A percentile compares a stretch with the other conserved stretches of the same genome.
Evolutionary conservation across 2,888 invertebrate genomes (phyloP).

Genomic region (Strigamia transsilvanica): DNA sequence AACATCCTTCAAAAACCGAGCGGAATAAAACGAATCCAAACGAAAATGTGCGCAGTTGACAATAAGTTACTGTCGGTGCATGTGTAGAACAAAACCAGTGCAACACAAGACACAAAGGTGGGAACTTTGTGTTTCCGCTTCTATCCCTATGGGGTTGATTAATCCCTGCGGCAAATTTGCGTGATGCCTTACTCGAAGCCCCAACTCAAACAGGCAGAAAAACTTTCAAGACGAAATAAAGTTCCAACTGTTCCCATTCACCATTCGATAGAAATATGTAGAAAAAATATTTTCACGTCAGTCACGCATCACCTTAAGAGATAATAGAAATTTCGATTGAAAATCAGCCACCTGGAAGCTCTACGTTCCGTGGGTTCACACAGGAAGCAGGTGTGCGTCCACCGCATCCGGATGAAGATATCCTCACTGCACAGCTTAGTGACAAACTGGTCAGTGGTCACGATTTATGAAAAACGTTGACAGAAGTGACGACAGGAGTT

Average conservation of each 20-base stretch:
- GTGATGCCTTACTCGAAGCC: background rate
- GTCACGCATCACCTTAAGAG: slow-evolving; percentile 16
- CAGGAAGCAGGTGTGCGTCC: slow-evolving; percentile 28
- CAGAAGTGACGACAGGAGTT: no score
- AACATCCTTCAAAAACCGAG: background rate
- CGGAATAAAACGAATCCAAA: background rate
- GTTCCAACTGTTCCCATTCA: background rate
- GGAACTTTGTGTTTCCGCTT: slow-evolving; percentile 10
- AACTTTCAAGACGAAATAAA: no score
- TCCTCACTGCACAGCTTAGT: background rate
- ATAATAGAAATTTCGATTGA: slow-evolving; percentile 18
- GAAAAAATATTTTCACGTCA: background rate
- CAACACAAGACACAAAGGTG: slow-evolving; percentile 36
- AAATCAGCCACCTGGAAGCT: slow-evolving; percentile 32
- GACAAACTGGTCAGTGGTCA: background rate
- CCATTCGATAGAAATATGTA: background rate
- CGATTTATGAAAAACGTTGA: background rate
- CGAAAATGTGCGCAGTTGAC: background rate
- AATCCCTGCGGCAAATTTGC: background rate
- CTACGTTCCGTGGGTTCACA: background rate
- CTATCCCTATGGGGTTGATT: slow-evolving; percentile 28
- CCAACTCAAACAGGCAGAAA: background rate
- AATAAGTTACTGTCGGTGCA: background rate
- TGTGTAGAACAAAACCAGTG: slow-evolving; percentile 2
- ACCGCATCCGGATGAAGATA: background rate